These are phyloP conservation scores for Euglossa dilemma DNA, from an alignment of 1,140 invertebrate genomes.

Conservation along the genomic window DNA sequence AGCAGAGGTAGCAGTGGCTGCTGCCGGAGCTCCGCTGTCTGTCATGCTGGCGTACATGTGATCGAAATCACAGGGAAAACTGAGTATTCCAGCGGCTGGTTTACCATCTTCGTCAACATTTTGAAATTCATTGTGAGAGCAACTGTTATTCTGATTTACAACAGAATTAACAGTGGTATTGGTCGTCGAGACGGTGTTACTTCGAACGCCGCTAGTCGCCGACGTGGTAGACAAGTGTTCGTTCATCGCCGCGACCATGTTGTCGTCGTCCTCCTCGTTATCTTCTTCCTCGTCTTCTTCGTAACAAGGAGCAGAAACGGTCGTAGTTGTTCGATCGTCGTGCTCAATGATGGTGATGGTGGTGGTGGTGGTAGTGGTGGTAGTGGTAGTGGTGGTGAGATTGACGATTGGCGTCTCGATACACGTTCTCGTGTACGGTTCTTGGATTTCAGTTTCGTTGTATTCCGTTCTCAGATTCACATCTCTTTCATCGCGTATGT, in stretches of 20 bases:
- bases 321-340: slow-evolving; percentile 53
- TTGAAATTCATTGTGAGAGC: slow-evolving; percentile 53
- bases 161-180: slow-evolving; percentile 39
- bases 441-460: slow-evolving; percentile 15
- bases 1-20: slow-evolving; percentile 72
- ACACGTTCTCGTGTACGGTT: slow-evolving; percentile 19
- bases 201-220: slow-evolving; percentile 74
- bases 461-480: not conserved
- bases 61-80: slow-evolving; percentile 82
- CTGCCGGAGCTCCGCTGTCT: slow-evolving; percentile 59
- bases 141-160: slow-evolving; percentile 37
- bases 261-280: slow-evolving; percentile 58
- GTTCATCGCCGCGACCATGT: slow-evolving; percentile 82
- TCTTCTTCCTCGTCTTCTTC: slow-evolving; percentile 53
- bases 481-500: not conserved
- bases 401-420: slow-evolving; percentile 28
- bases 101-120: slow-evolving; percentile 69
- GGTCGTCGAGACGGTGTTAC: slow-evolving; percentile 45
- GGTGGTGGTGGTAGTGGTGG: slow-evolving; percentile 16
- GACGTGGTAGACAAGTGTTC: slow-evolving; percentile 79
- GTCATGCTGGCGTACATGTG: slow-evolving; percentile 84
- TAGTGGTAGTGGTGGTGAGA: slow-evolving; percentile 25
- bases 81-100: slow-evolving; percentile 73
- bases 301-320: slow-evolving; percentile 36
- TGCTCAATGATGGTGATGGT: slow-evolving; percentile 51